A percentile compares a stretch with the other conserved stretches of the same genome.
Evolutionary conservation across 2,797 vertebrate genomes (phyloP).

Genomic region (Premnoplex brunnescens): DNA sequence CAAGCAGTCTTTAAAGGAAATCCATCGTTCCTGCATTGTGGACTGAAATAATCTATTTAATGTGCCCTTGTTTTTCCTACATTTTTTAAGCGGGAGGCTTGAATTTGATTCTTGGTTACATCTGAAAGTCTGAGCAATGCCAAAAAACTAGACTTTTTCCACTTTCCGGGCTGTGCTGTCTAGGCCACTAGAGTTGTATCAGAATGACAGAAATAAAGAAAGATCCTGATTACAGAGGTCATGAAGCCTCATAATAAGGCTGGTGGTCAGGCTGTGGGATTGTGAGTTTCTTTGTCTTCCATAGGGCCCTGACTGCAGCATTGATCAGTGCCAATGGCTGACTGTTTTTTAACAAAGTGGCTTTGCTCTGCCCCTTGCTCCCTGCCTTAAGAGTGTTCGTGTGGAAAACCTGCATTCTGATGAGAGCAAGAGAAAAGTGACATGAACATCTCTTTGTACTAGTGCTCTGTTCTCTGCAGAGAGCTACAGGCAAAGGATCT

Average conservation of each 20-base stretch:
- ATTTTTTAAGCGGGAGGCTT: background rate
- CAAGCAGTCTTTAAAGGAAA: background rate
- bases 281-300: background rate
- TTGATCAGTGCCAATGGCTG: background rate
- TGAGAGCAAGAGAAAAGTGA: background rate
- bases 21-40: background rate
- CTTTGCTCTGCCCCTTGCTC: background rate
- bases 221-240: background rate
- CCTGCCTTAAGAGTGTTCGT: accelerated
- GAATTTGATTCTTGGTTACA: background rate
- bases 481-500: background rate
- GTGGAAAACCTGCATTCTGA: background rate
- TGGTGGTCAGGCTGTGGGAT: background rate
- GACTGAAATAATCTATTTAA: background rate
- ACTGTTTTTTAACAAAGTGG: background rate
- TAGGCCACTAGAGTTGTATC: background rate
- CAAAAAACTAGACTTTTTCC: background rate
- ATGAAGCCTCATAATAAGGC: background rate
- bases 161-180: background rate
- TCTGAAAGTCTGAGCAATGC: background rate
- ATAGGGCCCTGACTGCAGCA: background rate
- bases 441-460: background rate
- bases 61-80: background rate
- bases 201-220: background rate
- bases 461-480: background rate